These are phyloP conservation scores for Micrasema minimum DNA, from an alignment of 1,140 invertebrate species.

Conservation along the genomic window DNA sequence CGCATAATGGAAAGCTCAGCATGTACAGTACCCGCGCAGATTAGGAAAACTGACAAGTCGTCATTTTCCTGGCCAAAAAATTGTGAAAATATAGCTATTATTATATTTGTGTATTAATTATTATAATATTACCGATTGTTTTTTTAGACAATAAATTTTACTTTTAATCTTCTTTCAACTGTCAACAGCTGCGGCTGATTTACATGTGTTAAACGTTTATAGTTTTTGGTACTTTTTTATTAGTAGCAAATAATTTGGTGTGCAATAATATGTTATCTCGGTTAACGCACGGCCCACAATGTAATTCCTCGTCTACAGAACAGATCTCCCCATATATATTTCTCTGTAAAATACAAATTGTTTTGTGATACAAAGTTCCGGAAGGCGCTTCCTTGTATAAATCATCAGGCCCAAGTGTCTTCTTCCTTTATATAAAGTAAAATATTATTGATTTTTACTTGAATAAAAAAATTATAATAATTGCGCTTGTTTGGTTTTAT, in stretches of 20 bases:
- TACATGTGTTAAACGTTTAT: constrained; percentile 14
- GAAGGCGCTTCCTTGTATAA: constrained; percentile 14
- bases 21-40: too few relatives aligned
- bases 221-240: constrained; percentile 30
- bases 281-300: too few relatives aligned
- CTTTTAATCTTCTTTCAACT: constrained; percentile 7
- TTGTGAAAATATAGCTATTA: constrained; percentile 25
- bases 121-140: constrained; percentile 1
- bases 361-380: constrained; percentile 11
- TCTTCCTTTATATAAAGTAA: constrained; percentile 28
- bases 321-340: neutral
- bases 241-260: constrained; percentile 21
- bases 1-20: too few relatives aligned
- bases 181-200: constrained; percentile 4
- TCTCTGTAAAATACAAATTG: constrained; percentile 2
- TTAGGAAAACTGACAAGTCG: constrained; percentile 12
- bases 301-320: neutral
- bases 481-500: neutral
- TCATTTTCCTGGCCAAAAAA: constrained; percentile 14
- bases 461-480: constrained; percentile 37
- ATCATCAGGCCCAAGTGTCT: constrained; percentile 25
- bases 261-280: constrained; percentile 15
- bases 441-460: constrained; percentile 36
- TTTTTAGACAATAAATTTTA: constrained; percentile 10
- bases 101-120: constrained; percentile 2